phyloP scores from a whole-genome alignment of 2,113 vertebrate species.

The Glareola pratincola region DNA sequence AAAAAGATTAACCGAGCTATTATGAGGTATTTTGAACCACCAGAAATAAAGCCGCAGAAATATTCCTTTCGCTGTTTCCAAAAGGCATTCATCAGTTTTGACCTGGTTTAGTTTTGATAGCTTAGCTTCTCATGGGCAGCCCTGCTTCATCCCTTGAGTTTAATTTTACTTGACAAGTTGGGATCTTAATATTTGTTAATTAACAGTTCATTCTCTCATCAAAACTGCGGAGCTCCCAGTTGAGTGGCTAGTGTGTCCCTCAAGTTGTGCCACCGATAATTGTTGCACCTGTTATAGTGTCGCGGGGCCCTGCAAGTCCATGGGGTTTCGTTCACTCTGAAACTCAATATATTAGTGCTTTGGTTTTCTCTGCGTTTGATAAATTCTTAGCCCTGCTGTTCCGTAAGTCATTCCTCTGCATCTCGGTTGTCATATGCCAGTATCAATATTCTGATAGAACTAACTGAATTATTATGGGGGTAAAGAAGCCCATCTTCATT shows the following conservation, averaged over 20 bases:
- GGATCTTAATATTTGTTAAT: slow-evolving; percentile 55
- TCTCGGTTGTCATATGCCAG: neutral
- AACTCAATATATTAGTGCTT: neutral
- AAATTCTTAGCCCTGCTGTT: neutral
- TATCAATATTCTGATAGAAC: neutral
- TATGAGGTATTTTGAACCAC: neutral
- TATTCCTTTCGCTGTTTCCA: neutral
- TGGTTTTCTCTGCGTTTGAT: neutral
- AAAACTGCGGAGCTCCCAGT: slow-evolving; percentile 14
- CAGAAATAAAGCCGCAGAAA: neutral
- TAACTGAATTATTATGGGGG: neutral
- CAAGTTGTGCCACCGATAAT: slow-evolving; percentile 16
- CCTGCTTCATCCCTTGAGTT: neutral
- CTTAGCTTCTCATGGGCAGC: neutral
- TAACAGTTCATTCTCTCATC: slow-evolving; percentile 24
- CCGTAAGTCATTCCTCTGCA: neutral
- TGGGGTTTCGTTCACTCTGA: neutral
- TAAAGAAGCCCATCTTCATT: neutral
- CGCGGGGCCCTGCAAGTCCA: neutral
- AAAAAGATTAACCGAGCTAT: neutral
- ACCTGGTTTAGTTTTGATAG: neutral
- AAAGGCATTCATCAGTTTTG: neutral
- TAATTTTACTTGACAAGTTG: slow-evolving; percentile 51
- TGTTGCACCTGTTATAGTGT: slow-evolving; percentile 18
- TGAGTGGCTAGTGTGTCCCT: neutral